phyloP scores from a whole-genome alignment of 1,140 invertebrate species.

The Sinella curviseta region DNA sequence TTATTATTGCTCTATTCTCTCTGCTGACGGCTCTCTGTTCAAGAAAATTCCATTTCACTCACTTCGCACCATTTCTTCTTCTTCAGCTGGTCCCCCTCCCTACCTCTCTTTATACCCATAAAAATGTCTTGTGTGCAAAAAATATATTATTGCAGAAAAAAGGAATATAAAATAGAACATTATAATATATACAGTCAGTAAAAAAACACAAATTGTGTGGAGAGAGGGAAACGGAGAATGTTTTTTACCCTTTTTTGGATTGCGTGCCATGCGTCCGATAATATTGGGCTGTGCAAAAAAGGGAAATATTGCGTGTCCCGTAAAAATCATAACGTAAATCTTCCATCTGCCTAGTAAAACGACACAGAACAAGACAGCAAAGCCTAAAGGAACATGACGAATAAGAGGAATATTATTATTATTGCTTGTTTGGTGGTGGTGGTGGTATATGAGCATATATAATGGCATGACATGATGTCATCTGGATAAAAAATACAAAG shows the following conservation, averaged over 20 bases:
- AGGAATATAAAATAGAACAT: neutral
- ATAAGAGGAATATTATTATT: neutral
- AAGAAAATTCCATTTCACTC: neutral
- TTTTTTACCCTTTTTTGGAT: constrained; percentile 22
- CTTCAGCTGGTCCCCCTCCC: neutral
- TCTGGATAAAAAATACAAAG: neutral
- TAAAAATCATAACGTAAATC: constrained; percentile 18
- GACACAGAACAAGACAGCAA: neutral
- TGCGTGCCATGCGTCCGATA: neutral
- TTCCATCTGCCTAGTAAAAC: neutral
- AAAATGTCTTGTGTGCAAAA: constrained; percentile 14
- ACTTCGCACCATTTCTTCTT: neutral
- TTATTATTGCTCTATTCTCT: constrained; percentile 3
- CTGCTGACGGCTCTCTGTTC: neutral
- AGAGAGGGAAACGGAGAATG: neutral
- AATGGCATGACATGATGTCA: constrained; percentile 3
- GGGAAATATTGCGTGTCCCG: constrained; percentile 10
- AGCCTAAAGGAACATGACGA: neutral
- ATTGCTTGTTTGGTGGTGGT: neutral
- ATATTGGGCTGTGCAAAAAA: neutral
- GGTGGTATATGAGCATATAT: neutral
- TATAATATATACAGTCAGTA: no score
- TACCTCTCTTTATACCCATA: neutral
- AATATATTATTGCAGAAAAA: constrained; percentile 13
- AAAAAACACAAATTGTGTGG: neutral